phyloP scores from a whole-genome alignment of 2,888 invertebrate species.

The Schizotus pectinicornis region DNA sequence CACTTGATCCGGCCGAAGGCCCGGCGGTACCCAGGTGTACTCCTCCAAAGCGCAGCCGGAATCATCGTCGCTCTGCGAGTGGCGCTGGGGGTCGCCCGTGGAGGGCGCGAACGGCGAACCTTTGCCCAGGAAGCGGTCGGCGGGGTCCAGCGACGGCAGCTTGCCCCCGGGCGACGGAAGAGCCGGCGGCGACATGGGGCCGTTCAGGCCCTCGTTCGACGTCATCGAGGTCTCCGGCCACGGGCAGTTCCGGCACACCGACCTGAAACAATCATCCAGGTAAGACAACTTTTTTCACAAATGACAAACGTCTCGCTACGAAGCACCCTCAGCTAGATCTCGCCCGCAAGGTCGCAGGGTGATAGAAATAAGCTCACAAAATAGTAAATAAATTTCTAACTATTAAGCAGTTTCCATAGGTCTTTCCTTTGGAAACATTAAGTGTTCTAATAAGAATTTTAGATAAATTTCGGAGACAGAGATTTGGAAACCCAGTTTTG shows the following conservation, averaged over 20 bases:
- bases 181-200: slow-evolving; percentile 56
- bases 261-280: slow-evolving; percentile 63
- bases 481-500: no score
- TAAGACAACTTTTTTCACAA: no score
- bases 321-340: no score
- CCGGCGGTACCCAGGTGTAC: slow-evolving; percentile 98
- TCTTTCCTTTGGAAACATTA: no score
- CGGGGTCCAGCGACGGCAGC: slow-evolving; percentile 58
- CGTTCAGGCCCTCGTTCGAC: slow-evolving; percentile 59
- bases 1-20: slow-evolving; percentile 95
- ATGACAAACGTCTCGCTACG: no score
- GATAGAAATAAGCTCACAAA: no score
- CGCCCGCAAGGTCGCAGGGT: no score
- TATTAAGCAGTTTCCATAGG: no score
- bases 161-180: slow-evolving; percentile 55
- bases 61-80: slow-evolving; percentile 96
- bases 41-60: slow-evolving; percentile 97
- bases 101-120: slow-evolving; percentile 61
- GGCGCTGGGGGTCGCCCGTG: slow-evolving; percentile 74
- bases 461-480: no score
- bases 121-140: slow-evolving; percentile 67
- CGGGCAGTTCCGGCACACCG: slow-evolving; percentile 85
- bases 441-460: no score
- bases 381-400: no score
- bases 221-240: slow-evolving; percentile 63